These are phyloP conservation scores for Phyllopteryx taeniolatus DNA, from an alignment of 2,113 vertebrate genomes.

Conservation along the genomic window DNA sequence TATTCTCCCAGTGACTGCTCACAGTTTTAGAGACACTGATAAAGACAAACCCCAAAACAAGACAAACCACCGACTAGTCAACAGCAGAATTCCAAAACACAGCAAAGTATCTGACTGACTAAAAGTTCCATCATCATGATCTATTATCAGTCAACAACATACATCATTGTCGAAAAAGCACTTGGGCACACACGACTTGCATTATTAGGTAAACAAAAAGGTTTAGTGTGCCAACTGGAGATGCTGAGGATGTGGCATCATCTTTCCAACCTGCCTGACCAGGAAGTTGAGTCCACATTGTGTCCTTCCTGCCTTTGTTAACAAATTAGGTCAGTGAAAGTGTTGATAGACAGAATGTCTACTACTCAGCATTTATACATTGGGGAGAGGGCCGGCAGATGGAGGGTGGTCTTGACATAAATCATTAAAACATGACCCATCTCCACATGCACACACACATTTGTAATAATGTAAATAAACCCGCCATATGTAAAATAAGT, in stretches of 20 bases:
- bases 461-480: constrained; percentile 8
- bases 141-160: background rate
- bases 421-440: constrained; percentile 49
- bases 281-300: constrained; percentile 39
- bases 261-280: constrained; percentile 13
- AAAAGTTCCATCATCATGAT: background rate
- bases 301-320: constrained; percentile 73
- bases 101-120: background rate
- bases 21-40: no score
- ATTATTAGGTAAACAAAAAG: background rate
- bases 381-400: background rate
- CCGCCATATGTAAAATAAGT: background rate
- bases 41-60: no score
- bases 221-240: background rate
- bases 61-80: background rate
- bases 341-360: constrained; percentile 27
- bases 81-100: background rate
- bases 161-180: constrained; percentile 7
- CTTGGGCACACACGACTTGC: background rate
- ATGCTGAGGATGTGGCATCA: constrained; percentile 28
- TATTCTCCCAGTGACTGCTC: no score
- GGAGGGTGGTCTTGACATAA: constrained; percentile 1
- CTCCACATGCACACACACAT: background rate
- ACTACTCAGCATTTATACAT: constrained; percentile 31
- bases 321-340: constrained; percentile 38